Conservation (phyloP, 2,888 invertebrate genomes). For the Melangyna quadrimaculata region DNA sequence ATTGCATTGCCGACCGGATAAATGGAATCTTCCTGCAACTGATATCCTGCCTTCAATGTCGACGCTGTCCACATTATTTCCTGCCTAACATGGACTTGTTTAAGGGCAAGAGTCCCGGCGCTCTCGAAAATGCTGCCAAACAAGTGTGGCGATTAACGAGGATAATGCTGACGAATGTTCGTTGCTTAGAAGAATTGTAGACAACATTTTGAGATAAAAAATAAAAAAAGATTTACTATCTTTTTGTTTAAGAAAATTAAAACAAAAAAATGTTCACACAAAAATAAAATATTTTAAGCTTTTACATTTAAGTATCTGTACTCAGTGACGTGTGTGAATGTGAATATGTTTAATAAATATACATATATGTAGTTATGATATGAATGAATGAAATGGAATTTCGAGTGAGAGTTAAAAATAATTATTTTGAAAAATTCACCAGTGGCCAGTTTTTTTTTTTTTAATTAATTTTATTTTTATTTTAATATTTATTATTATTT, state of each 20-base stretch:
- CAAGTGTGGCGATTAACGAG: conserved; percentile 96
- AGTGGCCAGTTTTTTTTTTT: conserved; percentile 64
- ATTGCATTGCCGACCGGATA: conserved; percentile 94
- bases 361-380: not conserved
- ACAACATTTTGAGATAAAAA: not conserved
- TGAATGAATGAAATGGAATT: conserved; percentile 25
- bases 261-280: conserved; percentile 31
- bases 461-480: conserved; percentile 3
- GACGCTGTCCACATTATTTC: conserved; percentile 97
- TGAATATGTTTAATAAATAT: not conserved
- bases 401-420: conserved; percentile 33
- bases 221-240: not conserved
- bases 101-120: conserved; percentile 94
- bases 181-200: conserved; percentile 94
- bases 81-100: conserved; percentile 96
- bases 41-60: conserved; percentile 96
- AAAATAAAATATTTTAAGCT: conserved; percentile 10
- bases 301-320: conserved; percentile 53
- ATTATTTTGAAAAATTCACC: conserved; percentile 52
- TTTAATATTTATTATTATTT: conserved; percentile 25
- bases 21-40: conserved; percentile 97
- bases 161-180: conserved; percentile 94
- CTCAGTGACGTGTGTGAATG: conserved; percentile 5
- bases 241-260: conserved; percentile 29
- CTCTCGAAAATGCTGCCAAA: conserved; percentile 95